Conservation (phyloP, 2,113 vertebrate species). For the Zosterops hypoxanthus region DNA sequence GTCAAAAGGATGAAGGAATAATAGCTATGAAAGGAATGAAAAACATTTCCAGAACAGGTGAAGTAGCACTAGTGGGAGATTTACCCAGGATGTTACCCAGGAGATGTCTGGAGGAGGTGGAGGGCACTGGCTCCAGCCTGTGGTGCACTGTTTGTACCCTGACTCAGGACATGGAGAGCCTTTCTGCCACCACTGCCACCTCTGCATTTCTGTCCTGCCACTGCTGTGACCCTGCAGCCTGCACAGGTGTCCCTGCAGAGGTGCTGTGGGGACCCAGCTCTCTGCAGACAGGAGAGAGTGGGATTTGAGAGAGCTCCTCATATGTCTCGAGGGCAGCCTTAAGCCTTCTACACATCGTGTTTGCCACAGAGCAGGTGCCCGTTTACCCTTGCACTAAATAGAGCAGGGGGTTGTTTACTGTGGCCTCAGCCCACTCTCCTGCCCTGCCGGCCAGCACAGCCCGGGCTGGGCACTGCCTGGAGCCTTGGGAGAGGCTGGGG, state of each 20-base stretch:
- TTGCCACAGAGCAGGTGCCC: neutral
- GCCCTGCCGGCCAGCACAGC: neutral
- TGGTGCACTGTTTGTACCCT: accelerated
- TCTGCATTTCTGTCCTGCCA: neutral
- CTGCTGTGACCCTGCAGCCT: neutral
- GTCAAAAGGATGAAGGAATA: neutral
- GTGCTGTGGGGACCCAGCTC: accelerated
- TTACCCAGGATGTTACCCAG: neutral
- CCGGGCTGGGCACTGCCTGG: neutral
- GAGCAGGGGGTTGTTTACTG: neutral
- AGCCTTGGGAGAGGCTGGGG: neutral
- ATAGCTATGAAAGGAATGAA: neutral
- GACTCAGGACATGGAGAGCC: neutral
- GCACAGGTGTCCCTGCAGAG: neutral
- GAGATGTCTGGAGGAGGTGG: neutral
- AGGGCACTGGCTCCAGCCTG: neutral
- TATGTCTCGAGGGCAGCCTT: neutral
- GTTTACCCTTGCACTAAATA: neutral
- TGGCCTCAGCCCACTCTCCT: neutral
- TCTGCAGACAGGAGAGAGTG: neutral
- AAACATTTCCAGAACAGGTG: neutral
- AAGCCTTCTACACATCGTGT: accelerated
- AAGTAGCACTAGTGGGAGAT: neutral
- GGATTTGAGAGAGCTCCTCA: neutral
- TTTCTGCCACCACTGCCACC: neutral